Conservation (phyloP, 1,140 invertebrate species). For the Drosophila grimshawi region DNA sequence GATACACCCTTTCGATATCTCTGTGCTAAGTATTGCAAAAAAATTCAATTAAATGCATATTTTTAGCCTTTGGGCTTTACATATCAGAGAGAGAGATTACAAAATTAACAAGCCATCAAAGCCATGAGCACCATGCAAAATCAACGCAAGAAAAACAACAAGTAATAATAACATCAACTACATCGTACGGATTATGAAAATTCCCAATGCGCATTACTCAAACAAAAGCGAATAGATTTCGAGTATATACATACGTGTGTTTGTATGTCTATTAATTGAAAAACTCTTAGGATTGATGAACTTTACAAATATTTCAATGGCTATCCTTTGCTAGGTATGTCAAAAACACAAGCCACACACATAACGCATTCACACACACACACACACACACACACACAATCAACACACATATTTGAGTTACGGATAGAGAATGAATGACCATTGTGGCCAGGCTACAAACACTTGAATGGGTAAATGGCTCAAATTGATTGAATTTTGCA, state of each 20-base stretch:
- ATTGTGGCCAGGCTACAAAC: conserved; percentile 48
- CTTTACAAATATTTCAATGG: conserved; percentile 58
- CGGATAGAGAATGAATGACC: conserved; percentile 26
- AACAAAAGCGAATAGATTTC: conserved; percentile 41
- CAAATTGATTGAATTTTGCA: conserved; percentile 83
- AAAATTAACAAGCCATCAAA: conserved; percentile 44
- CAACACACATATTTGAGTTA: not conserved
- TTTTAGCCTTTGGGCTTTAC: conserved; percentile 29
- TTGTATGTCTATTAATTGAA: conserved; percentile 58
- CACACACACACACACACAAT: conserved; percentile 2
- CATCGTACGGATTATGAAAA: conserved; percentile 34
- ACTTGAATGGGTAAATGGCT: conserved; percentile 72
- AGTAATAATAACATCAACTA: conserved; percentile 1
- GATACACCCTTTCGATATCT: not conserved
- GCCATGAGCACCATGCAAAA: conserved; percentile 15
- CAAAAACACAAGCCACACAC: conserved; percentile 50
- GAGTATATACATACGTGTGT: not conserved
- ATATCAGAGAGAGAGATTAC: conserved; percentile 17
- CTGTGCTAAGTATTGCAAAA: conserved; percentile 4
- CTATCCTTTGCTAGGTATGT: conserved; percentile 43
- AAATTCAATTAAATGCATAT: conserved; percentile 50
- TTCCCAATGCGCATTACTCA: conserved; percentile 42
- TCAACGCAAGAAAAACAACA: not conserved
- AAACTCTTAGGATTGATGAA: conserved; percentile 59
- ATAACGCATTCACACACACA: conserved; percentile 1